A percentile compares a stretch with the other conserved stretches of the same genome.
These are phyloP conservation scores for Arnoldichthys spilopterus DNA, from an alignment of 2,797 vertebrate genomes.

Conservation along the genomic window DNA sequence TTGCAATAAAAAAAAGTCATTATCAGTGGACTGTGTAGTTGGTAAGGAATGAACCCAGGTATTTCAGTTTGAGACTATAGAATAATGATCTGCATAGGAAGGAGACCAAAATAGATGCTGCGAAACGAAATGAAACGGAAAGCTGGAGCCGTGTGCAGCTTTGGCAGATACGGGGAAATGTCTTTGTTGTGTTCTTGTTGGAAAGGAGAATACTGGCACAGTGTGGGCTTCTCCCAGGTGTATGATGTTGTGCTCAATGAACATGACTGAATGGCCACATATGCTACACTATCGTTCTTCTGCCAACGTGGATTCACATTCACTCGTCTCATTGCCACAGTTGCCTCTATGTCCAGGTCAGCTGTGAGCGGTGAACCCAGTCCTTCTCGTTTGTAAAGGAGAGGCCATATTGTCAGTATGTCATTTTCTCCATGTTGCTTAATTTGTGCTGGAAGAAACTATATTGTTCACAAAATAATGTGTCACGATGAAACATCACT, in stretches of 20 bases:
- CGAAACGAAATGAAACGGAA: not conserved
- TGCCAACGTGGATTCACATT: conserved; percentile 4
- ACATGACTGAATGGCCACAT: not conserved
- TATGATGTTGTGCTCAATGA: not conserved
- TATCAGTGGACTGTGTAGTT: conserved; percentile 15
- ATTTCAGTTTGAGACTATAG: not conserved
- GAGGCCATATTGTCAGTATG: not conserved
- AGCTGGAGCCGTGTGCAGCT: not conserved
- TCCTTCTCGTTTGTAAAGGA: not conserved
- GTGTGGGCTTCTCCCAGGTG: conserved; percentile 1
- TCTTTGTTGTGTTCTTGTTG: conserved; percentile 2
- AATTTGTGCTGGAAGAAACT: too few relatives aligned
- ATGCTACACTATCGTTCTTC: conserved; percentile 1
- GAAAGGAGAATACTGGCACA: not conserved
- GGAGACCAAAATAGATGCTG: not conserved
- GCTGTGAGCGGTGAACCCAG: not conserved
- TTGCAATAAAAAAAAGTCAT: conserved; percentile 2
- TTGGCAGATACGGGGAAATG: not conserved
- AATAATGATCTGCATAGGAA: not conserved
- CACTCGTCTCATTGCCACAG: conserved; percentile 3
- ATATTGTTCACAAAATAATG: too few relatives aligned
- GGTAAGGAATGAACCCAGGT: not conserved
- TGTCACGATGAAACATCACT: too few relatives aligned
- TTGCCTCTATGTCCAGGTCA: not conserved
- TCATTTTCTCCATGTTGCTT: not conserved